Base-by-base conservation (phyloP, 2,113 vertebrate species). In the Stomatorhinus ivindoensis region DNA sequence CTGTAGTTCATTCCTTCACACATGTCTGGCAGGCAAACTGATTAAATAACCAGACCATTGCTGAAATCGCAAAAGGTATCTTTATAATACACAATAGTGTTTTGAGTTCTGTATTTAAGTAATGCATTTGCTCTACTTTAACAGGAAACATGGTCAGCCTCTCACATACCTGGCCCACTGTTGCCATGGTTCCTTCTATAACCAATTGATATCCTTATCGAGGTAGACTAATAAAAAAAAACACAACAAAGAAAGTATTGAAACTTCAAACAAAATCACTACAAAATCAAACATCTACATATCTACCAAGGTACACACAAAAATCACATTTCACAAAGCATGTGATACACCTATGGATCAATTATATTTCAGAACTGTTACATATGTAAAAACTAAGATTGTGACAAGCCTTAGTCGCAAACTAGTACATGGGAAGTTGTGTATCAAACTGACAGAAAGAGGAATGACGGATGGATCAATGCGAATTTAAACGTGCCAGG, bases 81-180 rank as follows among this genome's bases (percentile, higher is more conserved):
- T 46, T 86, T 86, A 86, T 86, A 86, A 47, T 50, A n/a, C 8
- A 50, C 83, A 47, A 10, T 21, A 24, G 21, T 84, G 17, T 46
- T 86, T 50, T 50, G 47, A 13, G 24, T n/a, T 50, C 13, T 50
- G 82, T 50, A 13, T 48, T 48, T n/a, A 85, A 80, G 44, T 86
- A 44, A 48, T 50, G 21, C 24, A n/a, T 80, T 17, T 47, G 46
- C 17, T 46, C 24, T 21, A n/a, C 21, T n/a, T 85, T 85, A 48
- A 85, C 11, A 17, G 27, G 24, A 46, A 13, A 44, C 44, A 35
- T 15, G 8, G 50, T 27, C 27, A 31, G 82, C 31, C 24, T 39
- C 10, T 44, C 7, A 50, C 87, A 87, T 46, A 87, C 87, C 87
- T 87, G 53, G 21, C 87, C 87, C 53, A 11, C 24, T 65, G 87